Evolutionary conservation across 1,140 invertebrate genomes (phyloP).

Genomic region (Scaptomyza montana): DNA sequence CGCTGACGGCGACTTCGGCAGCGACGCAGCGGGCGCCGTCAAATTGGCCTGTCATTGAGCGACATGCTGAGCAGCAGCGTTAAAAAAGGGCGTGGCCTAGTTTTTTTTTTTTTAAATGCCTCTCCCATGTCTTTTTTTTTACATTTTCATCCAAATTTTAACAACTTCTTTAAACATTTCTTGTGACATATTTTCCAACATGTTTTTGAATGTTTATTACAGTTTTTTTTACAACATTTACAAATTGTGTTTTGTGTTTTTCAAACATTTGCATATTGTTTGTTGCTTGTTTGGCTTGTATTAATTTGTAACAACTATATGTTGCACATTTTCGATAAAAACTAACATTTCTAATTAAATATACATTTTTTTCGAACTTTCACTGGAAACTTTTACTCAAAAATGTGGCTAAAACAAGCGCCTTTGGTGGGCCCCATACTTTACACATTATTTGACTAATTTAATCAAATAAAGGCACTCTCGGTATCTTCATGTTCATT

Average conservation of each 20-base stretch:
- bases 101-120: neutral
- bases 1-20: constrained; percentile 6
- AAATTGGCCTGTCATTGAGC: constrained; percentile 76
- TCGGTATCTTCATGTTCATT: constrained; percentile 66
- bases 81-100: constrained; percentile 35
- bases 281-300: constrained; percentile 38
- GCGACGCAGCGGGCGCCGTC: constrained; percentile 61
- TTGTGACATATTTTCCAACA: constrained; percentile 69
- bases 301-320: constrained; percentile 72
- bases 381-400: constrained; percentile 70
- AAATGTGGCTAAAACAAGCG: constrained; percentile 63
- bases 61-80: constrained; percentile 28
- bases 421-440: constrained; percentile 67
- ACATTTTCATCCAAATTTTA: constrained; percentile 17
- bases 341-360: constrained; percentile 60
- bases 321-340: constrained; percentile 20
- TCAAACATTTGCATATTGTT: constrained; percentile 57
- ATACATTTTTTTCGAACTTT: constrained; percentile 52
- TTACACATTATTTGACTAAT: constrained; percentile 78
- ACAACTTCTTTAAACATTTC: constrained; percentile 56
- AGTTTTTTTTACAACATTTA: constrained; percentile 49
- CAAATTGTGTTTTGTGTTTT: constrained; percentile 21
- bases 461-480: constrained; percentile 76
- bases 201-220: constrained; percentile 52
- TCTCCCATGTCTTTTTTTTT: neutral